These are phyloP conservation scores for Dasypogon diadema DNA, from an alignment of 2,888 invertebrate species.

Conservation along the genomic window DNA sequence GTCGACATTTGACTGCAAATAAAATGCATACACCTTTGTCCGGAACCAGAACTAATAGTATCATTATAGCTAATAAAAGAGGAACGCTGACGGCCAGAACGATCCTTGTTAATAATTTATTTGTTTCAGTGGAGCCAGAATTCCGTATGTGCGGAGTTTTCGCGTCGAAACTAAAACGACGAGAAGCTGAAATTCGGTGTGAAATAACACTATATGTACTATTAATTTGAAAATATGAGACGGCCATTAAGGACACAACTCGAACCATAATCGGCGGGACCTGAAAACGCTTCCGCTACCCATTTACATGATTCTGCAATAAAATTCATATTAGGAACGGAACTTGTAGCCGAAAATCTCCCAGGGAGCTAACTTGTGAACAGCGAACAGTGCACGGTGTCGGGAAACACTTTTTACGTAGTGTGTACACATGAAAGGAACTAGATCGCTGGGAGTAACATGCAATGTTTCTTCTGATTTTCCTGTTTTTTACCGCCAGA, in stretches of 20 bases:
- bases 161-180: not conserved
- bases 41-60: not conserved
- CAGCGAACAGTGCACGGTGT: not conserved
- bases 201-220: conserved; percentile 28
- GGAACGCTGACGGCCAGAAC: not conserved
- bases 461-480: conserved; percentile 38
- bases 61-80: not conserved
- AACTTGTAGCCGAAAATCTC: conserved; percentile 32
- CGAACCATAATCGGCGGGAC: not conserved
- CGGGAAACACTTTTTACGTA: not conserved
- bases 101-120: not conserved
- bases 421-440: conserved; percentile 1
- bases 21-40: too few relatives aligned
- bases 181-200: not conserved
- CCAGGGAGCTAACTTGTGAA: conserved; percentile 6
- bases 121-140: not conserved
- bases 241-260: conserved; percentile 32
- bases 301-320: conserved; percentile 50
- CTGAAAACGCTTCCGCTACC: conserved; percentile 19
- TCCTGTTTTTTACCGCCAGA: conserved; percentile 5
- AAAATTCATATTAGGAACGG: conserved; percentile 45
- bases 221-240: conserved; percentile 46
- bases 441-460: not conserved
- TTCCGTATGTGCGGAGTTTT: not conserved
- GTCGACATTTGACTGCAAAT: too few relatives aligned